Evolutionary conservation across 2,888 invertebrate species (phyloP).

Genomic region (Creontiades dilutus): DNA sequence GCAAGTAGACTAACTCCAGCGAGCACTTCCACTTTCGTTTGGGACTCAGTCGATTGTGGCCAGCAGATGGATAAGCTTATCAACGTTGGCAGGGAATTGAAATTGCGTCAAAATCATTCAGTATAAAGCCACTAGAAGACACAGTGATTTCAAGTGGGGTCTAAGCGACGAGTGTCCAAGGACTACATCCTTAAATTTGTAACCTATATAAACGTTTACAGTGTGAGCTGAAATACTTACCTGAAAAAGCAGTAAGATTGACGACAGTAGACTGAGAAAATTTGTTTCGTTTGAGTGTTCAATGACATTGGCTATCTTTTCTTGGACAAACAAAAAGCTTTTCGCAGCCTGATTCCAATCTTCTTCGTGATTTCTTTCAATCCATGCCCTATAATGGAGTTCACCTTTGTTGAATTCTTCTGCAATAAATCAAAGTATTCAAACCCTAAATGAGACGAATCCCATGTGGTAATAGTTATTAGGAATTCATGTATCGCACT

Average conservation of each 20-base stretch:
- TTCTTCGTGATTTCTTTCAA: not conserved
- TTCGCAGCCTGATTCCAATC: slow-evolving; percentile 5
- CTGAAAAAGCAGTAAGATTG: slow-evolving; percentile 1
- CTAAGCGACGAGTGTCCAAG: no score
- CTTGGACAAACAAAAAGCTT: slow-evolving; percentile 5
- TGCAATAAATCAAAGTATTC: not conserved
- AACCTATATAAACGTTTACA: no score
- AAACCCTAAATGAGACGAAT: not conserved
- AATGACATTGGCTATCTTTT: not conserved
- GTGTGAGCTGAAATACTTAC: not conserved
- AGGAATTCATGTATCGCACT: no score
- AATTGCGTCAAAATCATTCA: no score
- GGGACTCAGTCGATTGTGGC: no score
- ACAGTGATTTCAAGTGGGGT: no score
- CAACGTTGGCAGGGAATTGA: no score
- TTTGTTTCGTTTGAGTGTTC: not conserved
- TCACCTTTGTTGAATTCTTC: not conserved
- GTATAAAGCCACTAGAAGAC: no score
- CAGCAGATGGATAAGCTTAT: no score
- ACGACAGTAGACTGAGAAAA: not conserved
- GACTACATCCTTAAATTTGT: no score
- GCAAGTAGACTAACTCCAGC: no score
- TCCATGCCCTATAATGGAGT: not conserved
- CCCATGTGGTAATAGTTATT: not conserved
- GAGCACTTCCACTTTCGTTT: no score